Conservation (phyloP, 1,140 invertebrate species). For the Drosophila busckii region DNA sequence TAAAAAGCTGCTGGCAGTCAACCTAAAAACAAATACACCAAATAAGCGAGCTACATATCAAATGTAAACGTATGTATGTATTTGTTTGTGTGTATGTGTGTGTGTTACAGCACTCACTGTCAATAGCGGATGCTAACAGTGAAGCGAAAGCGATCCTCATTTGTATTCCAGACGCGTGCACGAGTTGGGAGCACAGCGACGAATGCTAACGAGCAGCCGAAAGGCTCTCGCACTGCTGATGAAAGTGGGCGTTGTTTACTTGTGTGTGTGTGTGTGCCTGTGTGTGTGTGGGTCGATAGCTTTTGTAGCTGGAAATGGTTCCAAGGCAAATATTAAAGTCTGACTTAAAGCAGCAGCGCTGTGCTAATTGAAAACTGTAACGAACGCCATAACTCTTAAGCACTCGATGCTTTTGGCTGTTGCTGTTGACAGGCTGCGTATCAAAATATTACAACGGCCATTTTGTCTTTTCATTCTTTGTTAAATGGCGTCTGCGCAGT, state of each 20-base stretch:
- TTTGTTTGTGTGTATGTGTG: conserved; percentile 17
- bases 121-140: conserved; percentile 64
- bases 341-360: conserved; percentile 35
- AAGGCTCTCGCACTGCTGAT: conserved; percentile 37
- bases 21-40: conserved; percentile 67
- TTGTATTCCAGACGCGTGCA: conserved; percentile 76
- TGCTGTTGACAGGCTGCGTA: conserved; percentile 7
- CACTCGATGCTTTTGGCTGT: conserved; percentile 39
- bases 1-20: conserved; percentile 22
- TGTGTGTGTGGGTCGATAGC: conserved; percentile 57
- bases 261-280: conserved; percentile 18
- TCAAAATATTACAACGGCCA: no score
- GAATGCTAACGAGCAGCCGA: conserved; percentile 62
- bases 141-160: conserved; percentile 75
- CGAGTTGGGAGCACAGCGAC: conserved; percentile 48
- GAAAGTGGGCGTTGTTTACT: conserved; percentile 57
- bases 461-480: conserved; percentile 14
- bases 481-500: conserved; percentile 44
- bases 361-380: conserved; percentile 66
- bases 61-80: conserved; percentile 24
- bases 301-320: conserved; percentile 39
- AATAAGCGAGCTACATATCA: conserved; percentile 46
- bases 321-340: conserved; percentile 52
- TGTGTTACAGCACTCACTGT: conserved; percentile 37
- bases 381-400: conserved; percentile 48